Evolutionary conservation across 1,140 invertebrate genomes (phyloP).

Genomic region (Drosophila pseudoobscura): DNA sequence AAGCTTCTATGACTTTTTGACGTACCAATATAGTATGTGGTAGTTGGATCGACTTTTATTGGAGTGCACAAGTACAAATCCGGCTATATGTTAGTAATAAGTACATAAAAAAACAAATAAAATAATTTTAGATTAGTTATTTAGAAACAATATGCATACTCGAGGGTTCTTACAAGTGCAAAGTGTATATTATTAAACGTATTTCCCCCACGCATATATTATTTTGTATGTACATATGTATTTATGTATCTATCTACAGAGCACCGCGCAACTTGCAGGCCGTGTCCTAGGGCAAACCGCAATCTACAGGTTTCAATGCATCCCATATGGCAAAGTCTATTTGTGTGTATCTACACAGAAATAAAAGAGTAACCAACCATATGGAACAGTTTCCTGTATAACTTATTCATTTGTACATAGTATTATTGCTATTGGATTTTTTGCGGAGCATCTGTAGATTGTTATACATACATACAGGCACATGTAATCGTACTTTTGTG

Average conservation of each 20-base stretch:
- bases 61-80: conserved; percentile 94
- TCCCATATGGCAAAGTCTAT: conserved; percentile 19
- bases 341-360: conserved; percentile 27
- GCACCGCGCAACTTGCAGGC: not conserved
- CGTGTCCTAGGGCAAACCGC: conserved; percentile 21
- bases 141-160: not conserved
- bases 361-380: too few relatives aligned
- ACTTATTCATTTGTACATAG: not conserved
- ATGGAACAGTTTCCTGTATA: too few relatives aligned
- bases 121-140: conserved; percentile 19
- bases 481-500: not conserved
- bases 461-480: not conserved
- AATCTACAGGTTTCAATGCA: conserved; percentile 48
- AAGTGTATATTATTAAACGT: not conserved
- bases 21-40: conserved; percentile 91
- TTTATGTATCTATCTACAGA: conserved; percentile 17
- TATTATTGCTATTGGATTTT: not conserved
- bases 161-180: not conserved
- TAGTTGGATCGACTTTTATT: conserved; percentile 88
- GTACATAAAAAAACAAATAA: conserved; percentile 8
- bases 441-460: not conserved
- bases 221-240: too few relatives aligned
- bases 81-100: conserved; percentile 85
- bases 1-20: conserved; percentile 9
- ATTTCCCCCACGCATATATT: conserved; percentile 11